Evolutionary conservation across 37 sponge, comb jelly and placozoan species (phyloP), one percentile per base, ranked within the genome.

Genomic region (Cliona cf. orientalis): DNA sequence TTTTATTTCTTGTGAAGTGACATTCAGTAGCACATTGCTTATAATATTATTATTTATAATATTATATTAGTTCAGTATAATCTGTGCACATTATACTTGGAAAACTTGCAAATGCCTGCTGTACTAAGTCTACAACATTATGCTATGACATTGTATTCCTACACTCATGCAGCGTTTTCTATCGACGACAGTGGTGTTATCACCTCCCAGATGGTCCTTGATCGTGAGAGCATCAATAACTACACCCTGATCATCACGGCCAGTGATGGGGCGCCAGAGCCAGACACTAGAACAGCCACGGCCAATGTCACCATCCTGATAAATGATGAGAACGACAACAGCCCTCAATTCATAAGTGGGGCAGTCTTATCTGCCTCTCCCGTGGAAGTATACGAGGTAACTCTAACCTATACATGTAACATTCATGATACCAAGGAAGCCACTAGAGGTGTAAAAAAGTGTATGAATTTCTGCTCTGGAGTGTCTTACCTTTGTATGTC

Each of bases 321-420:
- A 2, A 42, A 19, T 37, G 83, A 92, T 66, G 84, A 79, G 34
- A 92, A 92, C 58, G 92, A 92, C 36, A 73, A 84, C 79, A 63
- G 21, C 23, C 92, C 92, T 12, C 32, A 5, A 5, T 87, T 87
- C 33, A 44, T 32, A 2, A 31, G 3, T 21, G 80, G 69, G 0
- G 55, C 72, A 45, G 72, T 71, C 5, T 5, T 71, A 5, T 4
- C 22, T 6, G 28, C 25, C 42, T 23, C 40, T 3, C 46, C 46
- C 29, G 5, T 76, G 5, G 69, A 68, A 28, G 35, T 80, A 12
- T 12, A 3, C 4, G 80, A 80, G 80, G 80, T 80, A 45, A n/a
- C n/a, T n/a, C n/a, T n/a, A n/a, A n/a, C n/a, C n/a, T n/a, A n/a
- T n/a, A n/a, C 3, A 25, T 7, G 9, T 46, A n/a, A 4, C 42